phyloP scores from a whole-genome alignment of 2,888 invertebrate genomes.

The Hanleya hanleyi region DNA sequence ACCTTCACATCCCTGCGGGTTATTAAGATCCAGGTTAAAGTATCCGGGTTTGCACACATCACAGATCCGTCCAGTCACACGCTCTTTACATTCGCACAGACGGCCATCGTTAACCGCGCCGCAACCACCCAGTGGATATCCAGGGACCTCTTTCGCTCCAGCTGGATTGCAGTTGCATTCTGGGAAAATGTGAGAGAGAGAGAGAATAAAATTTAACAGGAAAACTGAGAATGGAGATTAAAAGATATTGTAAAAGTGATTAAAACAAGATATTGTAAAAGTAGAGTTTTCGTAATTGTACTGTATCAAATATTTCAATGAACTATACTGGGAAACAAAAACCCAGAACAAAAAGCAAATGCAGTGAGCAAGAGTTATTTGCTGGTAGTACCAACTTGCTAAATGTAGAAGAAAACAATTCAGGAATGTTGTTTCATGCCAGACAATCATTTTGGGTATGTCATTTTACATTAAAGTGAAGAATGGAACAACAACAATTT shows the following conservation, averaged over 20 bases:
- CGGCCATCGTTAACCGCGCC: slow-evolving; percentile 83
- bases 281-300: neutral
- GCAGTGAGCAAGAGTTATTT: too few species aligned
- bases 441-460: too few species aligned
- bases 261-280: neutral
- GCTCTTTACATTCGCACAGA: slow-evolving; percentile 95
- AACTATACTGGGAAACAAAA: too few species aligned
- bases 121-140: slow-evolving; percentile 79
- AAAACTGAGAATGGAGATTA: neutral
- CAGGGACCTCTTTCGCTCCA: slow-evolving; percentile 85
- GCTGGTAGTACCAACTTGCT: too few species aligned
- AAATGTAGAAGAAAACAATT: too few species aligned
- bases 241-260: neutral
- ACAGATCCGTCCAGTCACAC: slow-evolving; percentile 95
- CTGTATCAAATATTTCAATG: too few species aligned
- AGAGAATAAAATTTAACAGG: neutral
- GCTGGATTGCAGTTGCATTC: slow-evolving; percentile 97
- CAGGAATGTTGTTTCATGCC: too few species aligned
- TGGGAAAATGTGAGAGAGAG: slow-evolving; percentile 42
- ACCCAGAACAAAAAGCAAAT: too few species aligned
- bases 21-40: slow-evolving; percentile 93
- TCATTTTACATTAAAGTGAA: too few species aligned
- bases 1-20: slow-evolving; percentile 94
- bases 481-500: too few species aligned
- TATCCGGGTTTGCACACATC: slow-evolving; percentile 93